phyloP scores from a whole-genome alignment of 2,888 invertebrate species.

The Pterostichus madidus region DNA sequence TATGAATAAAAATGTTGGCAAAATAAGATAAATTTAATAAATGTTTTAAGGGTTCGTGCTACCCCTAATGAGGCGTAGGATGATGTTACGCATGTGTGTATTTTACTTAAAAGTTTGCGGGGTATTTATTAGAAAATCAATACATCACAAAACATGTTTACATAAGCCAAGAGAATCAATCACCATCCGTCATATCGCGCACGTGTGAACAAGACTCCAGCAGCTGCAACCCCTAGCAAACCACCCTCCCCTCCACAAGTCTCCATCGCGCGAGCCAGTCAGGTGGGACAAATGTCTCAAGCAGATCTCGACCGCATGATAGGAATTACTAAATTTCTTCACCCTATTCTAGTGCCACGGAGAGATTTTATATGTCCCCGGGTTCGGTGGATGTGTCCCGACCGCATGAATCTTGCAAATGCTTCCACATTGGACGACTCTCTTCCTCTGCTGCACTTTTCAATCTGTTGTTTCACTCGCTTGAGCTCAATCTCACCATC shows the following conservation, averaged over 20 bases:
- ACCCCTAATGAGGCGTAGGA: no score
- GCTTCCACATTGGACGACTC: no score
- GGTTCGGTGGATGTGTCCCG: conserved; percentile 32
- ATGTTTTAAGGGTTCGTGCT: no score
- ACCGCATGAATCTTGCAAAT: conserved; percentile 62
- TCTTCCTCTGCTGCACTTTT: no score
- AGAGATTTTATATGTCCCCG: conserved; percentile 56
- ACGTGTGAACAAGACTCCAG: conserved; percentile 18
- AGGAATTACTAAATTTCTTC: conserved; percentile 62
- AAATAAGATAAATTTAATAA: no score
- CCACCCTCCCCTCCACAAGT: neutral
- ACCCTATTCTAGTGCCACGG: conserved; percentile 35
- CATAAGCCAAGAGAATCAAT: conserved; percentile 20
- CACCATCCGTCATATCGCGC: conserved; percentile 25
- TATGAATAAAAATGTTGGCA: no score
- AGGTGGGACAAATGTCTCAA: conserved; percentile 64
- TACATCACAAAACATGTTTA: conserved; percentile 14
- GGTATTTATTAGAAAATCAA: conserved; percentile 35
- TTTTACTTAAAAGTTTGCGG: no score
- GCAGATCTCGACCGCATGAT: conserved; percentile 59
- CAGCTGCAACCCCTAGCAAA: neutral
- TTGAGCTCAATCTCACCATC: no score
- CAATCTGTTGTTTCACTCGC: no score
- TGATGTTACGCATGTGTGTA: no score
- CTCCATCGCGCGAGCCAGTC: conserved; percentile 22